These are phyloP conservation scores for Anoncus sp. DNA, from an alignment of 2,888 invertebrate genomes.

Conservation along the genomic window DNA sequence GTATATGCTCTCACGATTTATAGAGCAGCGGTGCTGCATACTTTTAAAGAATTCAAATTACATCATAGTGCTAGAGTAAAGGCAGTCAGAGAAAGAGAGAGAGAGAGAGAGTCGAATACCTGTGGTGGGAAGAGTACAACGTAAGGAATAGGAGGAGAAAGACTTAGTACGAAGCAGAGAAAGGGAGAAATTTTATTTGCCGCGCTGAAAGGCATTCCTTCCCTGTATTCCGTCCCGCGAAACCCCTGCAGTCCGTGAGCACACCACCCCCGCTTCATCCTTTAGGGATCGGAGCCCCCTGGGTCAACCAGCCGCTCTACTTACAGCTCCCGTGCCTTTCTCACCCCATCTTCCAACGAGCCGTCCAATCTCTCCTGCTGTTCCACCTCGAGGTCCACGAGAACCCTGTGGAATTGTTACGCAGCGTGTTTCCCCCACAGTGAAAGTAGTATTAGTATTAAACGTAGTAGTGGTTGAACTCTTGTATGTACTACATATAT, in stretches of 20 bases:
- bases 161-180: constrained; percentile 29
- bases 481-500: constrained; percentile 9
- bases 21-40: not conserved
- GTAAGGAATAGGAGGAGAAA: constrained; percentile 10
- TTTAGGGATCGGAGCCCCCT: constrained; percentile 62
- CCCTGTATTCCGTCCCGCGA: constrained; percentile 34
- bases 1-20: not conserved
- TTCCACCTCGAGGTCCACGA: constrained; percentile 31
- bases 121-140: constrained; percentile 9
- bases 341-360: constrained; percentile 57
- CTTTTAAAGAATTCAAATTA: not conserved
- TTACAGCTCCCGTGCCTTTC: constrained; percentile 62
- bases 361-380: constrained; percentile 53
- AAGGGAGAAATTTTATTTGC: constrained; percentile 73
- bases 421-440: constrained; percentile 43
- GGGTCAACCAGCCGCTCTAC: constrained; percentile 67
- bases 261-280: constrained; percentile 65
- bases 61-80: not conserved
- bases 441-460: constrained; percentile 35
- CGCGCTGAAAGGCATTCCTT: constrained; percentile 64
- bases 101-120: constrained; percentile 4
- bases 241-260: constrained; percentile 35
- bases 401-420: constrained; percentile 62
- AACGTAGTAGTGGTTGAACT: constrained; percentile 1
- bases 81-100: not conserved